Conservation (phyloP, 2,113 vertebrate species). For the Ifrita kowaldi region DNA sequence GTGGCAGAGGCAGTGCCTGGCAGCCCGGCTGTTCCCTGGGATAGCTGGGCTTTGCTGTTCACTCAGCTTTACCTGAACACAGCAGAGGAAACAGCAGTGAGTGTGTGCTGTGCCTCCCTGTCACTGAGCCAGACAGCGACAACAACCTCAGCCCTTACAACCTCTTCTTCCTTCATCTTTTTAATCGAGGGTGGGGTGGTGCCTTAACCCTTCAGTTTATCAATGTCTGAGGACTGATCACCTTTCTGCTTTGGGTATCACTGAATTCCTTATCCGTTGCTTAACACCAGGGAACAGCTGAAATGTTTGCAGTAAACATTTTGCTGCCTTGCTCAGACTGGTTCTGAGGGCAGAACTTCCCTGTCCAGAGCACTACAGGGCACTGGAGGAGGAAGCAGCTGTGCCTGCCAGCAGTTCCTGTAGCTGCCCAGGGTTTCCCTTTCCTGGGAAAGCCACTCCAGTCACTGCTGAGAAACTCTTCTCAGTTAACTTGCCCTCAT, state of each 20-base stretch:
- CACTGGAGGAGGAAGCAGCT: background rate
- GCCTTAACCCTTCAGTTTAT: background rate
- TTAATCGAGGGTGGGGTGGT: background rate
- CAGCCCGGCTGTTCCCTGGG: background rate
- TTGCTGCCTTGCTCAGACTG: background rate
- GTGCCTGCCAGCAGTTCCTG: background rate
- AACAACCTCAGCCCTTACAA: fast-evolving
- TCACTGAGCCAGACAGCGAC: background rate
- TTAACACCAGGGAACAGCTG: background rate
- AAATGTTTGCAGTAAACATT: background rate
- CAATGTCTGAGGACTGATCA: background rate
- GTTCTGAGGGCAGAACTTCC: background rate
- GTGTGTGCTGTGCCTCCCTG: background rate
- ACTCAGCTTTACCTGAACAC: background rate
- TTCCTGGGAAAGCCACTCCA: background rate
- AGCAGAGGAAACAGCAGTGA: background rate
- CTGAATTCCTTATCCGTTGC: background rate
- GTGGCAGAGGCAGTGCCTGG: background rate
- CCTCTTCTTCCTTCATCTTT: background rate
- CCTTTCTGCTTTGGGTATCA: background rate
- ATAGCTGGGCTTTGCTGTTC: background rate
- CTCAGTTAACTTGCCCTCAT: background rate
- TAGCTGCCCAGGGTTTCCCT: background rate
- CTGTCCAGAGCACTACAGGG: background rate
- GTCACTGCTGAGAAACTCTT: background rate